Conservation (phyloP, 2,888 invertebrate species). For the Hyposoter didymator region DNA sequence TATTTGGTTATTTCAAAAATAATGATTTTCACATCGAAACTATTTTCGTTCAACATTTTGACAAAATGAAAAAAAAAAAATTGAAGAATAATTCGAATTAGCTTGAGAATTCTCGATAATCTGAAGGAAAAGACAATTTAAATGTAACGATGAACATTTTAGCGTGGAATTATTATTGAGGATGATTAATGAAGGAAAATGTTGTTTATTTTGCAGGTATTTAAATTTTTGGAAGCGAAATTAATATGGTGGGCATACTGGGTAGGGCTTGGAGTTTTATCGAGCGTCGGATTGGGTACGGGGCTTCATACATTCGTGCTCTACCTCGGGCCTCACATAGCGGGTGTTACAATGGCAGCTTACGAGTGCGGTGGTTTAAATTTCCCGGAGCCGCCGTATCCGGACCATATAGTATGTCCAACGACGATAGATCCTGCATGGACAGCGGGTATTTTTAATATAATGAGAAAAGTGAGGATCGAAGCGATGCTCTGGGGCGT, state of each 20-base stretch:
- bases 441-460: constrained; percentile 94
- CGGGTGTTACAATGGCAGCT: constrained; percentile 98
- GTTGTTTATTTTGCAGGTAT: constrained; percentile 72
- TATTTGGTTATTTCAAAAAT: too few relatives aligned
- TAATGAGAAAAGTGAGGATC: constrained; percentile 97
- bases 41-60: too few relatives aligned
- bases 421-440: constrained; percentile 87
- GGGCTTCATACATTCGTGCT: constrained; percentile 99
- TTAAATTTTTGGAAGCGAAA: constrained; percentile 82
- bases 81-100: too few relatives aligned
- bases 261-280: constrained; percentile 97
- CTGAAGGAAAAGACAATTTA: too few relatives aligned
- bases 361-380: constrained; percentile 98
- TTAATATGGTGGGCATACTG: constrained; percentile 94
- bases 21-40: too few relatives aligned
- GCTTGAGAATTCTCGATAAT: too few relatives aligned
- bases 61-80: too few relatives aligned
- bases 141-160: neutral
- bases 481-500: constrained; percentile 99
- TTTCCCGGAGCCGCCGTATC: constrained; percentile 99
- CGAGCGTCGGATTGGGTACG: constrained; percentile 98
- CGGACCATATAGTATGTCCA: constrained; percentile 98
- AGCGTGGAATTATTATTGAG: neutral
- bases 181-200: neutral
- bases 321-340: constrained; percentile 99